phyloP scores from a whole-genome alignment of 2,888 invertebrate species.

The Scrobipalpa costella region DNA sequence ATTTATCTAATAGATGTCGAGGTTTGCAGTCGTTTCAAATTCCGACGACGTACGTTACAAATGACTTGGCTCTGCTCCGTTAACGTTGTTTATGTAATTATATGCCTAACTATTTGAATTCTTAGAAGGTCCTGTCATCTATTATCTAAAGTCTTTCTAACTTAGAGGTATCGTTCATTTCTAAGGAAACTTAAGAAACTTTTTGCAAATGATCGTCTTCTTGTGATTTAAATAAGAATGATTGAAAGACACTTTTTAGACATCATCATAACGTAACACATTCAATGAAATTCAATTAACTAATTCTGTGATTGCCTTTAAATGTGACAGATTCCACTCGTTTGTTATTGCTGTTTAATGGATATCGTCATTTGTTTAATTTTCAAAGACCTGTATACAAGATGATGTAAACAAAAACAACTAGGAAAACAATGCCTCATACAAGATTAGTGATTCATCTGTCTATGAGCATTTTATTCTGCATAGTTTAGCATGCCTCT shows the following conservation, averaged over 20 bases:
- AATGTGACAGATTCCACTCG: background rate
- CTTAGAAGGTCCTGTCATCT: background rate
- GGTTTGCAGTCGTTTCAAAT: background rate
- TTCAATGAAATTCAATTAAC: background rate
- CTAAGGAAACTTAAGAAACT: no score
- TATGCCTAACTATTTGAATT: background rate
- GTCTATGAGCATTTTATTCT: conserved; percentile 53
- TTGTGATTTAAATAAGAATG: no score
- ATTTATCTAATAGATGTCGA: background rate
- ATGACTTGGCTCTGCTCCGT: background rate
- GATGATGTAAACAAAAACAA: conserved; percentile 61
- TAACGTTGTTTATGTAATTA: conserved; percentile 6
- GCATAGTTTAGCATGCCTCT: conserved; percentile 49
- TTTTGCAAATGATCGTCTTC: no score
- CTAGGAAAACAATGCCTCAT: conserved; percentile 68
- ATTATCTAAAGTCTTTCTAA: background rate
- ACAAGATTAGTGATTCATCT: conserved; percentile 61
- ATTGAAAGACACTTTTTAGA: background rate
- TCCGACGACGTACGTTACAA: background rate
- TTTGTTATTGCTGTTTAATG: conserved; percentile 34
- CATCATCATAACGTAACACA: background rate
- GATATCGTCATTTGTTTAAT: conserved; percentile 59
- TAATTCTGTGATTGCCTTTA: no score
- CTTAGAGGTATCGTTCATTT: background rate
- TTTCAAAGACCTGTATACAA: conserved; percentile 51